A percentile compares a stretch with the other conserved stretches of the same genome.
Evolutionary conservation across 2,797 vertebrate genomes (phyloP).

Genomic region (Valencia hispanica): DNA sequence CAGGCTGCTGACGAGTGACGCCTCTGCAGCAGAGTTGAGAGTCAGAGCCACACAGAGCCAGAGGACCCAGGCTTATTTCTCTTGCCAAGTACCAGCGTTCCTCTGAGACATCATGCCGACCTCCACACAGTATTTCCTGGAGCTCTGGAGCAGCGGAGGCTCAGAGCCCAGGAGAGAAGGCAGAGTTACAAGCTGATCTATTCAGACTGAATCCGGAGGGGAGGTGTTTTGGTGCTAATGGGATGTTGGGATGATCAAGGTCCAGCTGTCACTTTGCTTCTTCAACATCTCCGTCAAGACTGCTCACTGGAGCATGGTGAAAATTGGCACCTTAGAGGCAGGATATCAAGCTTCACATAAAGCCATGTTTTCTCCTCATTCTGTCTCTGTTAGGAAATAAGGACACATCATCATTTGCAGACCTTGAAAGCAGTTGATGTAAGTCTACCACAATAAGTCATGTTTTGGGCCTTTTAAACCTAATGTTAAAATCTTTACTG

Average conservation of each 20-base stretch:
- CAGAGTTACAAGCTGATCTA: constrained; percentile 33
- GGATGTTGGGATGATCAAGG: constrained; percentile 41
- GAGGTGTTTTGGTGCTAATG: constrained; percentile 36
- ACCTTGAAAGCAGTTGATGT: constrained; percentile 9
- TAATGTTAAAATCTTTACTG: background rate
- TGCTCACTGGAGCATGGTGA: constrained; percentile 30
- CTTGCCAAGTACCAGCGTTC: constrained; percentile 13
- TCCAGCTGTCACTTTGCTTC: constrained; percentile 52
- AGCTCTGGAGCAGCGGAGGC: constrained; percentile 25
- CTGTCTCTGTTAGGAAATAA: constrained; percentile 3
- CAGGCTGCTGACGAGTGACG: constrained; percentile 4
- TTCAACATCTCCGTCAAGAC: constrained; percentile 27
- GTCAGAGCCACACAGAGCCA: constrained; percentile 17
- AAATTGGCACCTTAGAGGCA: constrained; percentile 29
- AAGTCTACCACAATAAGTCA: constrained; percentile 4
- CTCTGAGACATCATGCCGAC: constrained; percentile 5
- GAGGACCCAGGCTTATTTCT: constrained; percentile 13
- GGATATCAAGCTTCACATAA: constrained; percentile 14
- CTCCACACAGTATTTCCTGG: constrained; percentile 25
- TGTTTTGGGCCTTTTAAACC: background rate
- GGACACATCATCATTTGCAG: constrained; percentile 6
- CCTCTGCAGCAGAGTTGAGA: constrained; percentile 5
- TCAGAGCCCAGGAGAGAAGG: constrained; percentile 16
- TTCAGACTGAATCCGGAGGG: constrained; percentile 32
- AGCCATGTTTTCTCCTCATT: background rate